Percentiles rank a stretch among this genome's conserved stretches.
phyloP scores from a whole-genome alignment of 2,888 invertebrate genomes.

The Agrilus cyanescens region DNA sequence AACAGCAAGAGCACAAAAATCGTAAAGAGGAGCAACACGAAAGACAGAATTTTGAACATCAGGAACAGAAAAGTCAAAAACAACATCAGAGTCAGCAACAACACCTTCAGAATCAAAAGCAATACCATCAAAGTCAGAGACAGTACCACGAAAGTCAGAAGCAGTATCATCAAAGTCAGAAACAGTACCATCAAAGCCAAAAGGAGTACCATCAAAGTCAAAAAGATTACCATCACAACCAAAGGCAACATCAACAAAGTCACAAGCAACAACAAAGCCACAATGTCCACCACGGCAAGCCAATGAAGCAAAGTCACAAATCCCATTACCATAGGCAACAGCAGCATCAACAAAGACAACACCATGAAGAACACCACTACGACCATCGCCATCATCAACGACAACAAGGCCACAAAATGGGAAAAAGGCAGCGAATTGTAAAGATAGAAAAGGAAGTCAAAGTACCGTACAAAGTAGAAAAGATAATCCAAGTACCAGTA shows the following conservation, averaged over 20 bases:
- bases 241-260: slow-evolving; percentile 1
- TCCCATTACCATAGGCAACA: neutral
- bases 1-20: neutral
- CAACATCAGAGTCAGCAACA: too few species aligned
- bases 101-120: too few species aligned
- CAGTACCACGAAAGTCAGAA: neutral
- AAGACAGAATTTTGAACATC: neutral
- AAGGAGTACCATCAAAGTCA: neutral
- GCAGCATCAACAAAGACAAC: neutral
- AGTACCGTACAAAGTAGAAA: slow-evolving; percentile 54
- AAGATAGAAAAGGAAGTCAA: slow-evolving; percentile 54
- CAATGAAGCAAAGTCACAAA: neutral
- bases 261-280: too few species aligned
- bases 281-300: neutral
- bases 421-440: slow-evolving; percentile 7
- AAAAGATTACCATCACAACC: neutral
- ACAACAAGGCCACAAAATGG: neutral
- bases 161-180: neutral
- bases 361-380: neutral
- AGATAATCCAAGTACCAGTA: slow-evolving; percentile 47
- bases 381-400: slow-evolving; percentile 1
- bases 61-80: neutral
- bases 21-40: neutral
- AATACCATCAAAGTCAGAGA: neutral
- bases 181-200: neutral